These are phyloP conservation scores for Drosophila flavopinicola DNA, from an alignment of 2,888 invertebrate species.

Conservation along the genomic window DNA sequence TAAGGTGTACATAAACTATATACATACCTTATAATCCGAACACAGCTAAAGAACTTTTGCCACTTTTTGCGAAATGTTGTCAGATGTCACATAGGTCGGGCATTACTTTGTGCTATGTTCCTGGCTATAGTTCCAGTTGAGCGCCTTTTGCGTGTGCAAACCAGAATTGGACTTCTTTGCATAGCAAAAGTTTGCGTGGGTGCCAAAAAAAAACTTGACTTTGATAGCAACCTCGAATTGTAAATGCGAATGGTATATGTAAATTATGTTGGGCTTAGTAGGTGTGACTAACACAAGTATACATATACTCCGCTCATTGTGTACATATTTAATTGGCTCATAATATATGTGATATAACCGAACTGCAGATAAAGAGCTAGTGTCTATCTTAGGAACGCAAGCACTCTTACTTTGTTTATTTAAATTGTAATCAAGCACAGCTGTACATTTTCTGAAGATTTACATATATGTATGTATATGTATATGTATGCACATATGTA, in stretches of 20 bases:
- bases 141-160: constrained; percentile 38
- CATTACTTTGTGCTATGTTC: constrained; percentile 9
- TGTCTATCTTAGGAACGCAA: too few relatives aligned
- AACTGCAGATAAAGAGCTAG: too few relatives aligned
- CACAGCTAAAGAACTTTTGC: constrained; percentile 7
- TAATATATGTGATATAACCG: background rate
- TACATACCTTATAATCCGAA: constrained; percentile 12
- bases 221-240: constrained; percentile 10
- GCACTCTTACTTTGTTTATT: background rate
- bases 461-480: background rate
- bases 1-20: background rate
- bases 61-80: constrained; percentile 39
- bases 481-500: background rate
- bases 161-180: background rate
- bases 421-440: constrained; percentile 9
- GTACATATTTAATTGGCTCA: constrained; percentile 1
- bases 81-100: constrained; percentile 40
- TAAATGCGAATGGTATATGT: background rate
- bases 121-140: constrained; percentile 50
- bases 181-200: constrained; percentile 25
- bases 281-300: background rate
- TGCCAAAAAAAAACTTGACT: constrained; percentile 27
- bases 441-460: constrained; percentile 8
- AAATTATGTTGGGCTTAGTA: constrained; percentile 1
- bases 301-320: background rate